Base-by-base conservation (phyloP, 2,113 vertebrate species). In the Clarias gariepinus region DNA sequence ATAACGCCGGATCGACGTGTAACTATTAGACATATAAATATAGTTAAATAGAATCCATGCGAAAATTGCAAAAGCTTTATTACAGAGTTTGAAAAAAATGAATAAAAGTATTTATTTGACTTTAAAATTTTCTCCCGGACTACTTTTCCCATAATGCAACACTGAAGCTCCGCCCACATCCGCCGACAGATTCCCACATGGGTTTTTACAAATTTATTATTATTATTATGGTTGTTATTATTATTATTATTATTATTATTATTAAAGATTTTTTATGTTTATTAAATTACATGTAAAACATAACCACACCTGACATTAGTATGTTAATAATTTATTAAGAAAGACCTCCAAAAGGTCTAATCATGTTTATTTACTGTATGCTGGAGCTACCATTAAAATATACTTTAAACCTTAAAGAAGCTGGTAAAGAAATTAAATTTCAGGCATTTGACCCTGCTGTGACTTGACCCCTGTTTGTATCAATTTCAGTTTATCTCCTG, bases 11-110 rank as follows among this genome's bases (percentile, higher is more conserved):
- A 0, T 30, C 4, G 8, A 1, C 2, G 0, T 28, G n/a, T 16
- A 18, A 28, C 8, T 55, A 1, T 16, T 28, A 3, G 9, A 13
- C 47, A 23, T 13, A 0, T 21, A 12, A 21, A 52, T 23, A 0
- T 15, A 15, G 15, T 15, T 25, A 7, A 76, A 74, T 21, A 52
- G 3, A 52, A 25, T 74, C 18, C 23, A 55, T 5, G 15, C 5
- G 28, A 0, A 16, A 1, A 3, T 55, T 1, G 1, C 3, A 13
- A 7, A 3, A 77, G 8, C 12, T 4, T 10, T 1, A 28, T 0
- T 15, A 53, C 16, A 18, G 15, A 9, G 55, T 6, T 12, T 55
- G 15, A 71, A 16, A 55, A 57, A 25, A 25, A 2, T 15, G 30
- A 36, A 21, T 10, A 5, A 15, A 41, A 33, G 10, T 0, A 30